These are phyloP conservation scores for Baryphthengus martii DNA, from an alignment of 2,113 vertebrate genomes.

Conservation along the genomic window DNA sequence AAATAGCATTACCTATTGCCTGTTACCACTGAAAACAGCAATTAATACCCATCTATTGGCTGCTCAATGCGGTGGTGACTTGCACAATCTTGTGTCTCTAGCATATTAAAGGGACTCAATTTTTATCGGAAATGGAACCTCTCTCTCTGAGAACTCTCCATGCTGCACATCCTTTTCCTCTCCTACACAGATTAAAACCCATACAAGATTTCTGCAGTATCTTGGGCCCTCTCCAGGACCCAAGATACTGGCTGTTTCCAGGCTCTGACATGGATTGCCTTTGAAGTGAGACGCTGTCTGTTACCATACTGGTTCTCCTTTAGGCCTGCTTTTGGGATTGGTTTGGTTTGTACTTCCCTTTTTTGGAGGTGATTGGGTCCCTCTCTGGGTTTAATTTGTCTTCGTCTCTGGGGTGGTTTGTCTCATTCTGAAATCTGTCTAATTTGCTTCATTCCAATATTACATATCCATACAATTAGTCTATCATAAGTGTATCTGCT, in stretches of 20 bases:
- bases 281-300: not conserved
- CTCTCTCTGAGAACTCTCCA: not conserved
- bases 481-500: not conserved
- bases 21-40: not conserved
- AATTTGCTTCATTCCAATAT: not conserved
- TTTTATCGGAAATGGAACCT: not conserved
- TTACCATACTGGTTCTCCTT: not conserved
- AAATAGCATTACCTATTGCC: not conserved
- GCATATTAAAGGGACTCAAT: not conserved
- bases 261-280: not conserved
- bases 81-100: not conserved
- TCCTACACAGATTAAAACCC: fast-evolving
- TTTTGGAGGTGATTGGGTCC: not conserved
- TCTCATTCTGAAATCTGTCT: not conserved
- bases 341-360: not conserved
- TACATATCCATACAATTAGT: not conserved
- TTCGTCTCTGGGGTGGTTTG: not conserved
- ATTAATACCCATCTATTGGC: not conserved
- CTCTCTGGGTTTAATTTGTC: fast-evolving
- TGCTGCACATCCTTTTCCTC: fast-evolving
- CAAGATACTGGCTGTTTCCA: no score
- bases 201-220: not conserved
- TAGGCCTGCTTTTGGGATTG: not conserved
- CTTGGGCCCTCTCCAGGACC: not conserved
- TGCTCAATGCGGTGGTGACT: not conserved